phyloP scores from a whole-genome alignment of 2,888 invertebrate genomes.

The Isotomurus palustris region DNA sequence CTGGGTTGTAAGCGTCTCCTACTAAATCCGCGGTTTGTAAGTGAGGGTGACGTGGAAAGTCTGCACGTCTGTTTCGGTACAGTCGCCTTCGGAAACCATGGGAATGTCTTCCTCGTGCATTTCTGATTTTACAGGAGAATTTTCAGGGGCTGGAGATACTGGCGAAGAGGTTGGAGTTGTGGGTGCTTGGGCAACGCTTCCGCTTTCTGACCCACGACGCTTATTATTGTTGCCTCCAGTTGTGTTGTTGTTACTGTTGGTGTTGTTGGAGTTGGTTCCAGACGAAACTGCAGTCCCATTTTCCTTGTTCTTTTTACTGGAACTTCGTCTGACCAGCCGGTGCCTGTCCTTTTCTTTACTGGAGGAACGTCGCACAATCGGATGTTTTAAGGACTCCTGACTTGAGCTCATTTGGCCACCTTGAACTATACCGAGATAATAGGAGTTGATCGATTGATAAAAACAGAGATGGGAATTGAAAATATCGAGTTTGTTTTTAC shows the following conservation, averaged over 20 bases:
- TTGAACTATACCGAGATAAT: background rate
- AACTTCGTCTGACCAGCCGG: conserved; percentile 53
- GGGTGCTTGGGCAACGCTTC: conserved; percentile 3
- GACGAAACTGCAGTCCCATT: conserved; percentile 49
- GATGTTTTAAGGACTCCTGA: conserved; percentile 60
- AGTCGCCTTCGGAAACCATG: conserved; percentile 51
- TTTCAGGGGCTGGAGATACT: background rate
- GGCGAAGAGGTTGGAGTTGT: conserved; percentile 4
- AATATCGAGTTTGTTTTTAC: background rate
- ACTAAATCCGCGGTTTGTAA: conserved; percentile 55
- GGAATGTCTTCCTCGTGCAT: conserved; percentile 7
- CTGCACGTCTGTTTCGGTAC: conserved; percentile 55
- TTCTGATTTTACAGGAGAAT: no score
- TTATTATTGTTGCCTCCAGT: conserved; percentile 4
- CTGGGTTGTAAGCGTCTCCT: no score
- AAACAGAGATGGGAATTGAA: background rate
- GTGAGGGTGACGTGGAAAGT: conserved; percentile 55
- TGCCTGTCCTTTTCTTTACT: conserved; percentile 53
- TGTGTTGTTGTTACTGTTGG: background rate
- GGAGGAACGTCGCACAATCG: conserved; percentile 53
- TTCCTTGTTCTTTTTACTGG: conserved; percentile 56
- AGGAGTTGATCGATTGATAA: background rate
- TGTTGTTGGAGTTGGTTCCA: background rate
- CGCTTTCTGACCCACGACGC: conserved; percentile 1
- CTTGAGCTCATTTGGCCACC: conserved; percentile 34